Evolutionary conservation across 2,797 vertebrate genomes (phyloP).

Genomic region (Sebastes itinus): DNA sequence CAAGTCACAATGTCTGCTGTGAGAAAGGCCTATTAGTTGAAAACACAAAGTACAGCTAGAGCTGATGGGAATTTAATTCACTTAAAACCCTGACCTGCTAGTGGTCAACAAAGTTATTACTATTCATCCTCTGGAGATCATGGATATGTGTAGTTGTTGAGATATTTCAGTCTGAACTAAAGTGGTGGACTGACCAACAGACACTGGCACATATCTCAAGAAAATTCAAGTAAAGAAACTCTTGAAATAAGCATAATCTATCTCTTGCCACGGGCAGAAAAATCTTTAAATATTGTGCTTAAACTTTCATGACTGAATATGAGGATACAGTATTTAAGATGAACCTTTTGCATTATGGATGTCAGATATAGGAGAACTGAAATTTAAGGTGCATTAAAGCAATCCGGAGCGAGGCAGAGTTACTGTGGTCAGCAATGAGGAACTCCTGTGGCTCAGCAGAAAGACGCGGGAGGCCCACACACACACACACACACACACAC

Average conservation of each 20-base stretch:
- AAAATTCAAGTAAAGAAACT: not conserved
- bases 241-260: not conserved
- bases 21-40: too few relatives aligned
- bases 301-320: constrained; percentile 16
- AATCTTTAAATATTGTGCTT: not conserved
- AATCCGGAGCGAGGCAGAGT: not conserved
- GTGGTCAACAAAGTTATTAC: not conserved
- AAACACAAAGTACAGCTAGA: too few relatives aligned
- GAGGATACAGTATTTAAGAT: not conserved
- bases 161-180: too few relatives aligned
- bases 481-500: not conserved
- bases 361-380: not conserved
- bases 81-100: not conserved
- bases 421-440: constrained; percentile 44
- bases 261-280: not conserved
- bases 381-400: constrained; percentile 9
- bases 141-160: not conserved
- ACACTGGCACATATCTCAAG: not conserved
- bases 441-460: constrained; percentile 40
- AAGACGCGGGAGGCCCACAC: constrained; percentile 13
- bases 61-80: not conserved
- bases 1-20: too few relatives aligned
- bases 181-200: not conserved
- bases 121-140: not conserved
- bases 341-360: not conserved